These are phyloP conservation scores for Melanerpes formicivorus DNA, from an alignment of 2,113 vertebrate genomes.

Conservation along the genomic window DNA sequence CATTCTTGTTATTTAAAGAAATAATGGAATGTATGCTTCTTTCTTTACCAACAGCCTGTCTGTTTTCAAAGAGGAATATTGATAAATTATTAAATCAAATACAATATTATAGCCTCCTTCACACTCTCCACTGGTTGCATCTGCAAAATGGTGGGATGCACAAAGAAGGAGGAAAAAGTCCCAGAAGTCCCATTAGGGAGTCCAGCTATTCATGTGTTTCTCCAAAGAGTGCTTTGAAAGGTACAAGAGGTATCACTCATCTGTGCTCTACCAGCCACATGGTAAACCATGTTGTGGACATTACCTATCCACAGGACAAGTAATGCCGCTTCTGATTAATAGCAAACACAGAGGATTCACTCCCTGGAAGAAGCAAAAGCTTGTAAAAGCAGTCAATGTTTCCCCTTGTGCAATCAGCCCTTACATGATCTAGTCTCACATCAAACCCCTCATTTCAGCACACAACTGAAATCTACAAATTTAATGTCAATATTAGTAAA, in stretches of 20 bases:
- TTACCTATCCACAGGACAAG: neutral
- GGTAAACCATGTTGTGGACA: neutral
- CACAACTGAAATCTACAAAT: neutral
- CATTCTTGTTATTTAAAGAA: constrained; percentile 72
- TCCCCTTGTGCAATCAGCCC: neutral
- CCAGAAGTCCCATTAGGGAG: neutral
- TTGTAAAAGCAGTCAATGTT: neutral
- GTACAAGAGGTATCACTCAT: neutral
- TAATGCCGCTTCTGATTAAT: neutral
- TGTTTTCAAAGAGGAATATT: constrained; percentile 7
- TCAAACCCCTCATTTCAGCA: neutral
- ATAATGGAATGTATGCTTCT: constrained; percentile 51
- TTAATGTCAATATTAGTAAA: constrained; percentile 35
- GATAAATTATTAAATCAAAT: neutral
- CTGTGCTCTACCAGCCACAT: neutral
- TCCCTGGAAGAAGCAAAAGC: neutral
- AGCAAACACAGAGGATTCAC: neutral
- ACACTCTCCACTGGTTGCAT: neutral
- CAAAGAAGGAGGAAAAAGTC: neutral
- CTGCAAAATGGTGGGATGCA: neutral
- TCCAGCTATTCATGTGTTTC: neutral
- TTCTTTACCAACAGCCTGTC: constrained; percentile 22
- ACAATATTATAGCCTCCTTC: neutral
- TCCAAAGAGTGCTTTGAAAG: neutral
- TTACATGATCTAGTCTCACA: neutral